Evolutionary conservation across 2,113 vertebrate species (phyloP).

Genomic region (Diadophis punctatus): DNA sequence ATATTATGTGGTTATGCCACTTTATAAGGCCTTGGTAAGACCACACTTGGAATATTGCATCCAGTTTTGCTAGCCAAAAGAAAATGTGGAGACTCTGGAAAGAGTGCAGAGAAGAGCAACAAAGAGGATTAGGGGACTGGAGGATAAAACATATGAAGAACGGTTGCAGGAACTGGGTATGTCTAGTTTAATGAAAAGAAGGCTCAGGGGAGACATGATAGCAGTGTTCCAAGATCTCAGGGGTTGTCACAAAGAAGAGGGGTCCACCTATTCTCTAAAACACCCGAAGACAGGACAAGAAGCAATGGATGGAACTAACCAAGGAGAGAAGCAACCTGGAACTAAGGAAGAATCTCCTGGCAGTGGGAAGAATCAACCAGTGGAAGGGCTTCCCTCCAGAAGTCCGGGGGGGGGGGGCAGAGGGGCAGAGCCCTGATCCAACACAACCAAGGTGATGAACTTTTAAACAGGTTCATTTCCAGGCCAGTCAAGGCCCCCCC

Average conservation of each 20-base stretch:
- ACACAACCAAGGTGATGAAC: not conserved
- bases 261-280: not conserved
- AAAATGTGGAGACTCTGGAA: not conserved
- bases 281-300: not conserved
- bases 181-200: not conserved
- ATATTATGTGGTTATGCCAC: not conserved
- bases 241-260: not conserved
- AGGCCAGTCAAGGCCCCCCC: not conserved
- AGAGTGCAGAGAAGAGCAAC: not conserved
- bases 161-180: not conserved
- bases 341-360: rapidly evolving
- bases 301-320: not conserved
- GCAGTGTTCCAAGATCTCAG: rapidly evolving
- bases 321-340: not conserved
- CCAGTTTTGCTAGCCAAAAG: not conserved
- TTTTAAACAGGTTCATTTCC: not conserved
- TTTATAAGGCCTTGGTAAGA: not conserved
- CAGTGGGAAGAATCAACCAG: not conserved
- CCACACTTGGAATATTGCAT: not conserved
- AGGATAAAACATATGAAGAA: not conserved
- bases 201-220: rapidly evolving
- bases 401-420: not conserved
- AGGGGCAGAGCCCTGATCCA: not conserved
- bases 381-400: not conserved
- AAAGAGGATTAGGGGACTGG: not conserved